Conservation (phyloP, 2,113 vertebrate species). For the Paramisgurnus dabryanus region DNA sequence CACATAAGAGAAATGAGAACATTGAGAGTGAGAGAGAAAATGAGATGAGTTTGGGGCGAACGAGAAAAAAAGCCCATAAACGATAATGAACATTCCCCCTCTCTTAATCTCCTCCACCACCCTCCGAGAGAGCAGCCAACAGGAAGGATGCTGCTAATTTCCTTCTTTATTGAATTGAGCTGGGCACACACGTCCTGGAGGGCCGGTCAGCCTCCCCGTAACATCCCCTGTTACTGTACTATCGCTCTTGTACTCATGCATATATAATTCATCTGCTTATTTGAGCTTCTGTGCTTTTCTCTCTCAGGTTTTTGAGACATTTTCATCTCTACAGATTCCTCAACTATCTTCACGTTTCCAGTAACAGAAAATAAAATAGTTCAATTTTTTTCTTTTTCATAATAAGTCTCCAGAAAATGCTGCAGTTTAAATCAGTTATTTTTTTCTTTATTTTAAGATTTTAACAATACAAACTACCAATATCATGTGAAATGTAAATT, state of each 20-base stretch:
- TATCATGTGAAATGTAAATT: no score
- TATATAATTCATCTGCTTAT: slow-evolving; percentile 29
- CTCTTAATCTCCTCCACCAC: slow-evolving; percentile 62
- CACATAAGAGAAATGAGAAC: neutral
- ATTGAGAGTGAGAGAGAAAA: slow-evolving; percentile 47
- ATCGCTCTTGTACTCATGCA: neutral
- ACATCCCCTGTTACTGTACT: slow-evolving; percentile 39
- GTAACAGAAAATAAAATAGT: no score
- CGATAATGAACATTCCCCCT: slow-evolving; percentile 69
- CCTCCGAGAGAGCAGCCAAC: slow-evolving; percentile 59
- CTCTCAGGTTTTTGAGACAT: neutral
- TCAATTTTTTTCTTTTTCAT: no score
- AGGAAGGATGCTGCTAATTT: slow-evolving; percentile 79
- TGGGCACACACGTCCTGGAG: slow-evolving; percentile 52
- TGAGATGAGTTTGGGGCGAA: slow-evolving; percentile 60
- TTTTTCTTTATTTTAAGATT: no score
- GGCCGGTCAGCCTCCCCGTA: slow-evolving; percentile 27
- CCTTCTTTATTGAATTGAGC: slow-evolving; percentile 79
- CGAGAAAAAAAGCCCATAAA: slow-evolving; percentile 56
- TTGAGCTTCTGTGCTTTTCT: neutral
- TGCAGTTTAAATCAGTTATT: no score
- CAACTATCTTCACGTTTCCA: no score
- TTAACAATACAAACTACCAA: no score
- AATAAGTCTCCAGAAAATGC: no score
- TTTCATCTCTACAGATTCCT: no score